Evolutionary conservation across 2,113 vertebrate species (phyloP).

Genomic region (Elachura formosa): DNA sequence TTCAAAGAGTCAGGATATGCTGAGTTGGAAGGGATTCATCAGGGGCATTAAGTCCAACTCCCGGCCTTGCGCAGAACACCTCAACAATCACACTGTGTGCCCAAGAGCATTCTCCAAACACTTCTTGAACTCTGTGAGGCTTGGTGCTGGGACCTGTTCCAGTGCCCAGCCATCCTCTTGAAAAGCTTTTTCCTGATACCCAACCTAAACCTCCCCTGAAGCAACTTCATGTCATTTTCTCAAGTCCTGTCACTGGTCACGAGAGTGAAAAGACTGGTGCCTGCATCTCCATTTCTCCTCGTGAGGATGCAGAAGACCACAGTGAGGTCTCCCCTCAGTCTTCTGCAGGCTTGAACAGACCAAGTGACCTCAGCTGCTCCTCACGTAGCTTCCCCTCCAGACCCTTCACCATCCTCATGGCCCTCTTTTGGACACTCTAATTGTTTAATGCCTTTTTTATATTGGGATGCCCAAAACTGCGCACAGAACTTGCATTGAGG

Average conservation of each 20-base stretch:
- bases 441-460: background rate
- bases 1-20: background rate
- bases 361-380: background rate
- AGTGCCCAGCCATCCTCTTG: background rate
- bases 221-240: background rate
- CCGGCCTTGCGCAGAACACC: background rate
- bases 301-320: background rate
- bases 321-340: background rate
- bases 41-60: too few relatives aligned
- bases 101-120: background rate
- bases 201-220: background rate
- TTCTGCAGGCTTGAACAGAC: background rate
- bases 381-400: rapidly evolving
- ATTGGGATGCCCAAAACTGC: background rate
- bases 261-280: background rate
- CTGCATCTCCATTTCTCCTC: background rate
- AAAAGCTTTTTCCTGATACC: background rate
- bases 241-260: background rate
- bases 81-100: background rate
- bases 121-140: background rate
- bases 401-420: background rate
- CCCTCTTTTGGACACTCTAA: background rate
- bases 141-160: background rate
- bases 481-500: background rate
- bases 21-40: background rate